Percentiles rank a stretch among this genome's conserved stretches.
Evolutionary conservation across 2,113 vertebrate species (phyloP).

Genomic region (Vulpes vulpes): DNA sequence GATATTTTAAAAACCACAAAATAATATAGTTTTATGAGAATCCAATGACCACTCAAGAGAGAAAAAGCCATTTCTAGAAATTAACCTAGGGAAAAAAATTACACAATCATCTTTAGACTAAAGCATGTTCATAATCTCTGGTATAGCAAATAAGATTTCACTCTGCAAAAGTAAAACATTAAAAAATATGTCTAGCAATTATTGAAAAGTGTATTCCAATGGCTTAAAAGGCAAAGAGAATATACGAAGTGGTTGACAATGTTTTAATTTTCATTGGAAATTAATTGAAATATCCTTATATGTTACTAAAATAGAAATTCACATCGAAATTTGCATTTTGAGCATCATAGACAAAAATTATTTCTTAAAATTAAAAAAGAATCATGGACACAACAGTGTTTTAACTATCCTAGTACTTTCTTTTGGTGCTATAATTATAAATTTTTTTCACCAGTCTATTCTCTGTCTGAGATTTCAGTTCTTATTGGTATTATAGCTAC

Average conservation of each 20-base stretch:
- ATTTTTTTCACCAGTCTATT: background rate
- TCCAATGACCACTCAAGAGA: background rate
- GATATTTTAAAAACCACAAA: background rate
- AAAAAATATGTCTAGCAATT: background rate
- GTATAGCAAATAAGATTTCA: background rate
- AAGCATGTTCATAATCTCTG: background rate
- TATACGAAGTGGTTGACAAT: background rate
- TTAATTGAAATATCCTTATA: background rate
- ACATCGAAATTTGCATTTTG: background rate
- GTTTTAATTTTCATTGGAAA: conserved; percentile 30
- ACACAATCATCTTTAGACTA: background rate
- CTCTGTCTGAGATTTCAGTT: background rate
- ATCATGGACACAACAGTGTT: background rate
- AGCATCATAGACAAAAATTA: background rate
- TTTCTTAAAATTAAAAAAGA: background rate
- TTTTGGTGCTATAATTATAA: background rate
- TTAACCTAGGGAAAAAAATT: background rate
- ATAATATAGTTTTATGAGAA: background rate
- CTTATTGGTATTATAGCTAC: background rate
- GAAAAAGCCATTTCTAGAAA: background rate
- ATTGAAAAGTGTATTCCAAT: background rate
- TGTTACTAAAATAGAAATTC: background rate
- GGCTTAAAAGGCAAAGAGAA: background rate
- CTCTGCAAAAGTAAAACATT: background rate
- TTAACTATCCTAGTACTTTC: background rate